phyloP scores from a whole-genome alignment of 2,888 invertebrate genomes.

The Harpalus rubripes region DNA sequence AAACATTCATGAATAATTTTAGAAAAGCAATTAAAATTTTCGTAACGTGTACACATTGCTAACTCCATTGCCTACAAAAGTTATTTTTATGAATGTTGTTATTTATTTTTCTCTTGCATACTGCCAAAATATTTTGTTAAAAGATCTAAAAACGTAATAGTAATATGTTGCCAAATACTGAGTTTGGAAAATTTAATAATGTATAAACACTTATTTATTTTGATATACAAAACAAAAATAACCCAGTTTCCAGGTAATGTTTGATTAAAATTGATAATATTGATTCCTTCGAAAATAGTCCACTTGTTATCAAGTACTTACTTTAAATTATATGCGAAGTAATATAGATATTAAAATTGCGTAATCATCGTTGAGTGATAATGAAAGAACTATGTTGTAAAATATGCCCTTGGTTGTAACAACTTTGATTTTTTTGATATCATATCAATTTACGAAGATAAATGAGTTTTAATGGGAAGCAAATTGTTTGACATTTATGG shows the following conservation, averaged over 20 bases:
- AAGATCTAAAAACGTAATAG: constrained; percentile 28
- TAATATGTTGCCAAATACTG: constrained; percentile 28
- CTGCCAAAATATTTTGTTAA: constrained; percentile 27
- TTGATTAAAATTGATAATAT: neutral
- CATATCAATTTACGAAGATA: neutral
- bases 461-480: neutral
- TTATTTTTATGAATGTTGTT: constrained; percentile 31
- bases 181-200: neutral
- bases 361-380: neutral
- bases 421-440: neutral
- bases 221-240: neutral
- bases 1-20: constrained; percentile 1
- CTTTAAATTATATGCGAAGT: neutral
- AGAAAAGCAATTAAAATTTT: constrained; percentile 24
- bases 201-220: neutral
- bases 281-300: neutral
- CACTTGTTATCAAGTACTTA: neutral
- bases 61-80: neutral
- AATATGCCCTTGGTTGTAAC: neutral
- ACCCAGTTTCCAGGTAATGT: too few species aligned
- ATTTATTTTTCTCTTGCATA: neutral
- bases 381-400: neutral
- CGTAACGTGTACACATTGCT: neutral
- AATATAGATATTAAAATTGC: neutral
- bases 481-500: constrained; percentile 1